Evolutionary conservation across 1,140 invertebrate genomes (phyloP), one percentile per base, ranked within the genome.

Genomic region (Drosophila pruinosa): DNA sequence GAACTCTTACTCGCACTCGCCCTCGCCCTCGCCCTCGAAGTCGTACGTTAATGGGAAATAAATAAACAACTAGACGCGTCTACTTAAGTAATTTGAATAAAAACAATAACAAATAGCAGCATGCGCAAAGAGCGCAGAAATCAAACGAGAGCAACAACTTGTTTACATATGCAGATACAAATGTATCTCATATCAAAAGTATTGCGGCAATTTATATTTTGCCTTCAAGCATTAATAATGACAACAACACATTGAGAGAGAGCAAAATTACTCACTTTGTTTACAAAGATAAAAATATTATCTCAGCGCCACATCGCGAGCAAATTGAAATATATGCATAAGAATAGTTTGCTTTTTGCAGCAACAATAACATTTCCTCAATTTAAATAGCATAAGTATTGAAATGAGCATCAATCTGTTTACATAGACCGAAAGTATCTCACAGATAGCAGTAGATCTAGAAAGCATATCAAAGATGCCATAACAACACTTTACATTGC

Each of bases 91-190:
- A 43, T 39, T 39, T 22, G 22, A 26, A 47, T 48, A 6, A 57
- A 12, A 57, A 22, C 74, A 65, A 79, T 39, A 64, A 58, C 56
- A 34, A 34, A 34, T 34, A 34, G 31, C 22, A 14, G 6, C 24
- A 21, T 15, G n/a, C 5, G 12, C 21, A 47, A 14, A 47, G 43
- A 47, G 43, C 21, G 26, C 8, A 7, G 4, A 12, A 14, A 12
- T 69, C 48, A 52, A 31, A 79, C 64, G 53, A 28, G 58, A 65
- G 36, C 59, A 72, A 54, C 72, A 80, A 75, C 47, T 78, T 78
- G 57, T 68, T 73, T 78, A 78, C 61, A 43, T 78, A 78, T 54
- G 39, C 26, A 39, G 14, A 24, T 21, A 50, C 15, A 43, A 26
- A 69, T 26, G 26, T 75, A 77, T 72, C 31, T 58, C 47, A 19